These are phyloP conservation scores for Andrena marginata DNA, from an alignment of 2,888 invertebrate species.

Conservation along the genomic window DNA sequence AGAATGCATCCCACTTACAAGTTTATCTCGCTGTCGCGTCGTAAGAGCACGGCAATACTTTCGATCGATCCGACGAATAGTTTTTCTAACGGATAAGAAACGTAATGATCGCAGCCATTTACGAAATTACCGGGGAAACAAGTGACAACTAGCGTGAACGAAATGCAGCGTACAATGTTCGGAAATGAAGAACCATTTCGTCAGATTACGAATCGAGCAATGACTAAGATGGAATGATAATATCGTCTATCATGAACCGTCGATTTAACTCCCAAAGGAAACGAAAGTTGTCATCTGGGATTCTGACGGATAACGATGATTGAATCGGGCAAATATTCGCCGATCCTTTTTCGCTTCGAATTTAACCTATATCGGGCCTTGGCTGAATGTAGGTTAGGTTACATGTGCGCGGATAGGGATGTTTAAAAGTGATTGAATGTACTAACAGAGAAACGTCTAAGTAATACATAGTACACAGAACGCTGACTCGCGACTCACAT, in stretches of 20 bases:
- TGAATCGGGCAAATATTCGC: not conserved
- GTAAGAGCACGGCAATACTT: not conserved
- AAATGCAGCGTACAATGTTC: not conserved
- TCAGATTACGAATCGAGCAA: slow-evolving; percentile 1
- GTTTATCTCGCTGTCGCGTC: not conserved
- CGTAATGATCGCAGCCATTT: not conserved
- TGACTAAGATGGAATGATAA: not conserved
- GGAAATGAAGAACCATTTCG: slow-evolving; percentile 15
- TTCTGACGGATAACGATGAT: not conserved
- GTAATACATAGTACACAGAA: slow-evolving; percentile 80
- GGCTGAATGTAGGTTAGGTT: slow-evolving; percentile 41
- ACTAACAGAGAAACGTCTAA: slow-evolving; percentile 84
- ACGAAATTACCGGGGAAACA: not conserved
- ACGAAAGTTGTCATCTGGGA: not conserved
- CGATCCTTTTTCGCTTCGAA: not conserved
- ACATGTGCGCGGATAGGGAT: slow-evolving; percentile 48
- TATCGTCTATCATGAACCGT: not conserved
- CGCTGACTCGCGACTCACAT: slow-evolving; percentile 67
- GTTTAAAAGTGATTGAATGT: slow-evolving; percentile 63
- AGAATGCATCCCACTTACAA: not conserved
- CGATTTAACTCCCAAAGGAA: not conserved
- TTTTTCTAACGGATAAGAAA: not conserved
- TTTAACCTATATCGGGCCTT: slow-evolving; percentile 2
- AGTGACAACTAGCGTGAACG: not conserved
- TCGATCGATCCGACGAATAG: not conserved